These are phyloP conservation scores for Ataeniobius toweri DNA, from an alignment of 2,797 vertebrate species.

Conservation along the genomic window DNA sequence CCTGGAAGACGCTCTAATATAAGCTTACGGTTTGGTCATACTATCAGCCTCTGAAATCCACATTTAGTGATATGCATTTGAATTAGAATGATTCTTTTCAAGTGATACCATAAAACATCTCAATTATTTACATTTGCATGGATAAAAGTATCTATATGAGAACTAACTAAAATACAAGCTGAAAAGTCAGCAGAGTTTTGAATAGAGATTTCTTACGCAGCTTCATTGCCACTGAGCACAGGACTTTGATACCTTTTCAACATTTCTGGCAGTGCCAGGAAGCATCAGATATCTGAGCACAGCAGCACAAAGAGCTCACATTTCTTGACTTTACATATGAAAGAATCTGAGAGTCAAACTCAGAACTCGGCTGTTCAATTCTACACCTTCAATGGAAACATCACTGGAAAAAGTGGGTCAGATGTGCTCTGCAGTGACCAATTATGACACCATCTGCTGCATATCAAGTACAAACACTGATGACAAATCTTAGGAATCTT, in stretches of 20 bases:
- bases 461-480: constrained; percentile 18
- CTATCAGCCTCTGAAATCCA: not conserved
- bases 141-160: not conserved
- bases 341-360: constrained; percentile 11
- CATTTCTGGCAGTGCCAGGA: not conserved
- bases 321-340: constrained; percentile 1
- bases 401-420: constrained; percentile 45
- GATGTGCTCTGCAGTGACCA: constrained; percentile 24
- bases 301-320: not conserved
- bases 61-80: not conserved
- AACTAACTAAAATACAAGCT: not conserved
- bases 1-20: too few relatives aligned
- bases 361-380: not conserved
- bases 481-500: constrained; percentile 7
- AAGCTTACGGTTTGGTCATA: too few relatives aligned
- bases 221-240: not conserved
- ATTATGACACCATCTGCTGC: constrained; percentile 36
- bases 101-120: not conserved
- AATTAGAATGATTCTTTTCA: not conserved
- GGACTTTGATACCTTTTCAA: not conserved
- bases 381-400: constrained; percentile 18
- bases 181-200: not conserved
- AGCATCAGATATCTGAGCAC: not conserved
- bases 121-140: not conserved
- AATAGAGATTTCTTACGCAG: constrained; percentile 1